phyloP scores from a whole-genome alignment of 2,797 vertebrate species.

The Scarus forsteni region DNA sequence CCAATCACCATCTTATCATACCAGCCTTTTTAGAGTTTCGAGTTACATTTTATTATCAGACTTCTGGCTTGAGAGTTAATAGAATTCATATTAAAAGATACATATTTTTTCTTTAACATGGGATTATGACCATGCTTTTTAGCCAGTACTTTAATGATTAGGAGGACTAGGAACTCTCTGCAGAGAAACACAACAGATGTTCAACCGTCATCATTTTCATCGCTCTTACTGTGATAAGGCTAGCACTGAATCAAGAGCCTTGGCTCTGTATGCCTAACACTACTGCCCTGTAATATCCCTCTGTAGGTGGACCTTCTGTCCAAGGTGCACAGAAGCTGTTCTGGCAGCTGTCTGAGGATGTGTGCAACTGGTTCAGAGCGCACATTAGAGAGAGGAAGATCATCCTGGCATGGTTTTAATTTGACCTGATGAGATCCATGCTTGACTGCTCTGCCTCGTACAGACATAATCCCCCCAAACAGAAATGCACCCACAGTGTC shows the following conservation, averaged over 20 bases:
- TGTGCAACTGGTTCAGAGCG: conserved; percentile 15
- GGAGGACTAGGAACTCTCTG: too few relatives aligned
- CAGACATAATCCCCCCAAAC: conserved; percentile 63
- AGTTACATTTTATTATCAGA: too few relatives aligned
- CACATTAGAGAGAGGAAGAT: conserved; percentile 32
- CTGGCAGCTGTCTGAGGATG: background rate
- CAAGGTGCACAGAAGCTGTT: background rate
- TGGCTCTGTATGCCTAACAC: background rate
- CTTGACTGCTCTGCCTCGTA: conserved; percentile 50
- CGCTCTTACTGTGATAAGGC: background rate
- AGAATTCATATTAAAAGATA: too few relatives aligned
- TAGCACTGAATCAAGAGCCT: background rate
- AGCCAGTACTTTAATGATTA: too few relatives aligned
- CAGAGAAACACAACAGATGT: background rate
- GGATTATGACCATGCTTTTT: too few relatives aligned
- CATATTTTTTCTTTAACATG: too few relatives aligned
- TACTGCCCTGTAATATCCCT: background rate
- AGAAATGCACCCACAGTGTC: conserved; percentile 40
- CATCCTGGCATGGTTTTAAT: conserved; percentile 55
- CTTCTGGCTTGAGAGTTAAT: too few relatives aligned
- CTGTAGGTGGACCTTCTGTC: background rate
- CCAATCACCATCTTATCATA: too few relatives aligned
- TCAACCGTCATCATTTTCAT: too few relatives aligned
- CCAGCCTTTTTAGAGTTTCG: too few relatives aligned
- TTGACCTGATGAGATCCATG: conserved; percentile 60